phyloP scores from a whole-genome alignment of 2,888 invertebrate species.

The Cantharis rustica region DNA sequence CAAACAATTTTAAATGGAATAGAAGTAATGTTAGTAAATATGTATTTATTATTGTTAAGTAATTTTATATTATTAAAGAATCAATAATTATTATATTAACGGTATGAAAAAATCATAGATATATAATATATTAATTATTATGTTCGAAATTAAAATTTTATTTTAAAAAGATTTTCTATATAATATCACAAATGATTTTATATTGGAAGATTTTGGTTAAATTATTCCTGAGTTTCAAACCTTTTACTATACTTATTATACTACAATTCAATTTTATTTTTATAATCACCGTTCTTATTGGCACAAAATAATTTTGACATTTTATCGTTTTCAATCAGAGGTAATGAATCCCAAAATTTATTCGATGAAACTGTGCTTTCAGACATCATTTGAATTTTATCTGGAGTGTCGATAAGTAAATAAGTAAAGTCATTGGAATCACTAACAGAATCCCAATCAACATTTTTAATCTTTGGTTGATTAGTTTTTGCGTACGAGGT shows the following conservation, averaged over 20 bases:
- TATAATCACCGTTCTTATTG: neutral
- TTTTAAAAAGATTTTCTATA: no score
- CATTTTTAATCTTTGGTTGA: neutral
- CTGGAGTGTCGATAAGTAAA: neutral
- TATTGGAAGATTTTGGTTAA: no score
- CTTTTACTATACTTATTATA: neutral
- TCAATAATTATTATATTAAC: no score
- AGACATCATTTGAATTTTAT: neutral
- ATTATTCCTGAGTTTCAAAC: no score
- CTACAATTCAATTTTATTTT: neutral
- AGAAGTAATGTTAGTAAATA: no score
- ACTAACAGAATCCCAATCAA: neutral
- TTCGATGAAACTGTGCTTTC: neutral
- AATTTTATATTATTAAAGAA: neutral
- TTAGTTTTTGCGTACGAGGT: slow-evolving; percentile 5
- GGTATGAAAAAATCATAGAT: no score
- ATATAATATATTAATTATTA: no score
- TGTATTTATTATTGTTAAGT: no score
- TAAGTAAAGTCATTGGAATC: neutral
- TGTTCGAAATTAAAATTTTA: no score
- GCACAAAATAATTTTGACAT: neutral
- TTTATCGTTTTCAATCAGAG: slow-evolving; percentile 34
- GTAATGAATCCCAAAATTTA: slow-evolving; percentile 1
- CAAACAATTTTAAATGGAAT: no score
- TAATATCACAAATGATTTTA: no score